These are phyloP conservation scores for Acanthochromis polyacanthus DNA, from an alignment of 2,113 vertebrate species.

Conservation along the genomic window DNA sequence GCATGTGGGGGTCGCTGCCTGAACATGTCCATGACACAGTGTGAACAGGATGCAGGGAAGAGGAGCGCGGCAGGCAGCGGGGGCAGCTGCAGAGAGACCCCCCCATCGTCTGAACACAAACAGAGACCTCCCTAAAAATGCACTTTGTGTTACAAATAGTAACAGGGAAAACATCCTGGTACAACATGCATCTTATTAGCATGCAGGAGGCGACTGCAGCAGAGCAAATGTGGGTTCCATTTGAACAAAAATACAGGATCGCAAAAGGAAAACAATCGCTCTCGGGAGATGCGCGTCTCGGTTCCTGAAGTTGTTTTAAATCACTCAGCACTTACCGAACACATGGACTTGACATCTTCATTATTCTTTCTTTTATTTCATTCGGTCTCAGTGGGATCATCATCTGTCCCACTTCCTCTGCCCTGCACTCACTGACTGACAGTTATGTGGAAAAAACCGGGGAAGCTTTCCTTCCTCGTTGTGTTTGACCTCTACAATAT, in stretches of 20 bases:
- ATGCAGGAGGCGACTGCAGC: constrained; percentile 1
- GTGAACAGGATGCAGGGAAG: constrained; percentile 69
- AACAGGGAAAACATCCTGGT: constrained; percentile 2
- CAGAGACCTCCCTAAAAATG: constrained; percentile 25
- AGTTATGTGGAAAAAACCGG: constrained; percentile 54
- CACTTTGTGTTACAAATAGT: constrained; percentile 16
- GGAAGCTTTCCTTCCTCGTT: constrained; percentile 48
- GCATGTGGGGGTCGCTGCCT: constrained; percentile 7
- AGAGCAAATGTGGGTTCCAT: neutral
- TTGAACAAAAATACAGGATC: neutral
- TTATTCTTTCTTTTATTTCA: constrained; percentile 63
- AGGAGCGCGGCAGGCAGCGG: constrained; percentile 16
- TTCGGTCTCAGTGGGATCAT: constrained; percentile 56
- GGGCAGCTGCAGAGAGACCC: constrained; percentile 18
- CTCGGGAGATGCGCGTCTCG: constrained; percentile 1
- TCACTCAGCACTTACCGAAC: constrained; percentile 8
- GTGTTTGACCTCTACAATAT: constrained; percentile 25
- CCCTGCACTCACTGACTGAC: constrained; percentile 53
- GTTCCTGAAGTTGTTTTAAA: constrained; percentile 1
- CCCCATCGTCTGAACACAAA: constrained; percentile 28
- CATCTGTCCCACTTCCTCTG: constrained; percentile 57
- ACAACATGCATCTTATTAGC: constrained; percentile 26
- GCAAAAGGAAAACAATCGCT: constrained; percentile 2
- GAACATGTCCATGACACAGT: constrained; percentile 55
- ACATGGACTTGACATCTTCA: constrained; percentile 37